Evolutionary conservation across 2,888 invertebrate genomes (phyloP).

Genomic region (Oegoconia quadripuncta): DNA sequence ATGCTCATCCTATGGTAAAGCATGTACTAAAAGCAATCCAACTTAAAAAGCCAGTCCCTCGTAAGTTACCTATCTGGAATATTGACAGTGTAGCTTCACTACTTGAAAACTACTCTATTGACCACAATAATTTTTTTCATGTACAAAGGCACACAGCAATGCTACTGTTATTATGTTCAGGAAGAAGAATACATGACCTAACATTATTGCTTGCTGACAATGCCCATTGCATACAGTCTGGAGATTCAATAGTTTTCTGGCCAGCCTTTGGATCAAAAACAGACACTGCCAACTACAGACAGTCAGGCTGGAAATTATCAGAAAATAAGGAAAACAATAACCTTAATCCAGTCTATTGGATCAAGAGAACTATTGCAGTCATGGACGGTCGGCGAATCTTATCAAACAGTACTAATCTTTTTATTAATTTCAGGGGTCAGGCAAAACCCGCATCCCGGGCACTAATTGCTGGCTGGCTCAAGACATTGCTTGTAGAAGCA

Average conservation of each 20-base stretch:
- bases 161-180: conserved; percentile 13
- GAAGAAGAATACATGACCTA: conserved; percentile 19
- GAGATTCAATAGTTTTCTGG: conserved; percentile 15
- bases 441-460: conserved; percentile 16
- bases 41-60: neutral
- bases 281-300: conserved; percentile 14
- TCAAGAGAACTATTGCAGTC: neutral
- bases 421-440: conserved; percentile 11
- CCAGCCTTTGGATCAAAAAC: conserved; percentile 20
- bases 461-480: conserved; percentile 21
- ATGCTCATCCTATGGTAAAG: conserved; percentile 20
- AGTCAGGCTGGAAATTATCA: conserved; percentile 20
- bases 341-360: conserved; percentile 14
- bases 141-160: conserved; percentile 1
- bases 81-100: conserved; percentile 5
- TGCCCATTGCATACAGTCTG: neutral
- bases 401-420: no score
- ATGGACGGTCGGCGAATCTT: neutral
- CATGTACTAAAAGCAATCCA: conserved; percentile 21
- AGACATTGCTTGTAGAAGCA: conserved; percentile 16
- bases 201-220: conserved; percentile 6
- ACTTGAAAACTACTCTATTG: neutral
- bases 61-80: conserved; percentile 22
- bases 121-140: conserved; percentile 8
- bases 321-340: conserved; percentile 4